Conservation (phyloP, 1,140 invertebrate genomes). For the Achatina immaculata region DNA sequence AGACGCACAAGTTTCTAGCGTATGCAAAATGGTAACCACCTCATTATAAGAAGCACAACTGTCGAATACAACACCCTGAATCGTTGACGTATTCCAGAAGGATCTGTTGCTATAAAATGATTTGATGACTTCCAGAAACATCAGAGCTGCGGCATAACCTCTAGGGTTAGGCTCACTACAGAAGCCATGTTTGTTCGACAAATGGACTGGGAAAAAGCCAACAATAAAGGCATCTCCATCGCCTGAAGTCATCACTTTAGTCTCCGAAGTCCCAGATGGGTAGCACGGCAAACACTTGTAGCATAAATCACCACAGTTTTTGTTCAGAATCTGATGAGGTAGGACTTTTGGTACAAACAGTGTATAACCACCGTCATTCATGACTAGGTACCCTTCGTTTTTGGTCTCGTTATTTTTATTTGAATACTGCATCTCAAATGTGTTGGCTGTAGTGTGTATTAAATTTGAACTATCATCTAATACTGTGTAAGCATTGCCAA, state of each 20-base stretch:
- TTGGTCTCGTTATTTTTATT: background rate
- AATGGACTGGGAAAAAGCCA: slow-evolving; percentile 45
- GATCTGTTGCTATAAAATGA: slow-evolving; percentile 9
- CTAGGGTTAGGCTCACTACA: slow-evolving; percentile 36
- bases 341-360: background rate
- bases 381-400: background rate
- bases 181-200: slow-evolving; percentile 3
- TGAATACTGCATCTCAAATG: background rate
- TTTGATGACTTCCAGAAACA: slow-evolving; percentile 43
- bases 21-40: background rate
- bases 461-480: background rate
- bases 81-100: background rate
- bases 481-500: background rate
- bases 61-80: slow-evolving; percentile 48
- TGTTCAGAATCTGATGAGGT: background rate
- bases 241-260: slow-evolving; percentile 25
- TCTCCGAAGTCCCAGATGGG: slow-evolving; percentile 25
- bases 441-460: background rate
- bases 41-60: slow-evolving; percentile 33
- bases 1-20: slow-evolving; percentile 36
- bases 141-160: slow-evolving; percentile 33
- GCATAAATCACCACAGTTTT: slow-evolving; percentile 20
- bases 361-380: background rate
- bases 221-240: slow-evolving; percentile 40
- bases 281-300: slow-evolving; percentile 29